phyloP scores from a whole-genome alignment of 1,140 invertebrate genomes.

The Holcopasites calliopsidis region DNA sequence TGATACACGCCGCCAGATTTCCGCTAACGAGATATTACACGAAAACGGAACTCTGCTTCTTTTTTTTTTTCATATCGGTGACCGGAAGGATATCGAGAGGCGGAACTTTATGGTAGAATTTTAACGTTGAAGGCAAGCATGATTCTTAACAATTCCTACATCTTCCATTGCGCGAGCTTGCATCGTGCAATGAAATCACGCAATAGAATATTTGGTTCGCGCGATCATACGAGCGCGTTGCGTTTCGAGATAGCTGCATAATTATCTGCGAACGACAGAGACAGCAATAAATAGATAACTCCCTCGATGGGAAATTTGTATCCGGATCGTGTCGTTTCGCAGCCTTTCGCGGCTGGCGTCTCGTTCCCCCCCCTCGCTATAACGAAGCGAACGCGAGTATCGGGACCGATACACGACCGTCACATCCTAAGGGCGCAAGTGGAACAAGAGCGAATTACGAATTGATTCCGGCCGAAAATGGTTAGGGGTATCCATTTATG shows the following conservation, averaged over 20 bases:
- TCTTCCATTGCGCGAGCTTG: too few species aligned
- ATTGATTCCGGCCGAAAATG: constrained; percentile 31
- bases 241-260: too few species aligned
- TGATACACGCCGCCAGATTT: neutral
- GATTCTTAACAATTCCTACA: too few species aligned
- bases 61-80: too few species aligned
- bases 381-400: constrained; percentile 8
- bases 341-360: constrained; percentile 18
- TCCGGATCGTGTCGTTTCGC: constrained; percentile 7
- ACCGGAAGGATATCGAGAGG: too few species aligned
- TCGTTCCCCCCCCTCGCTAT: neutral
- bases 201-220: too few species aligned
- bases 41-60: neutral
- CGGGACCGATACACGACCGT: neutral
- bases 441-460: constrained; percentile 39
- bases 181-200: too few species aligned
- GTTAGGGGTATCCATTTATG: constrained; percentile 19
- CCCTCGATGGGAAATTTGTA: constrained; percentile 22
- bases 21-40: neutral
- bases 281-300: too few species aligned
- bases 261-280: too few species aligned
- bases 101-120: too few species aligned
- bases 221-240: too few species aligned
- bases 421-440: constrained; percentile 10
- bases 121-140: too few species aligned